Base-by-base conservation (phyloP, 2,888 invertebrate species). In the Athripsodes cinereus region DNA sequence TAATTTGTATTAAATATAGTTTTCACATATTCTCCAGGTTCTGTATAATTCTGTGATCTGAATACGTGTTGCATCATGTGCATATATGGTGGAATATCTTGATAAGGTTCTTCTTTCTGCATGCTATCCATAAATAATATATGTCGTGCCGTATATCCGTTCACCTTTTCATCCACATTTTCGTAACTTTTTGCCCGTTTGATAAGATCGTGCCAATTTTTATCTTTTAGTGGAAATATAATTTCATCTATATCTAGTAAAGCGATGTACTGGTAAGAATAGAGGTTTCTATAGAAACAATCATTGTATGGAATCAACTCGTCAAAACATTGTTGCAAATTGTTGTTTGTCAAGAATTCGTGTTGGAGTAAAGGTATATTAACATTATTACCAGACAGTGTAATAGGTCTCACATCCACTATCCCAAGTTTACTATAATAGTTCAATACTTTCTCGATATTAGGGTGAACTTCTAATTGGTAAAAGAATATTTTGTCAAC, bases 301-400 rank as follows among this genome's bases (percentile, higher is more conserved):
- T 96, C 96, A 73, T 96, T 96, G 79, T 96, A 96, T 13, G 96
- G 94, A 67, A 96, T 91, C 60, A 96, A 81, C 74, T 96, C 96
- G 76, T 95, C 93, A 72, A 95, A 92, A 11, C 96, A 81, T 74
- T 96, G 96, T 74, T 95, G 90, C 68, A 92, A 93, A 26, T 91
- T 87, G 73, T 93, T 94, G 71, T 91, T 90, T 58, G 88, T 89
- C 52, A 96, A 81, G 70, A 92, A 96, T 75, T 92, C 81, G 72
- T 92, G 92, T 70, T 92, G 91, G 67, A 93, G 86, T 0, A 88
- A 87, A 0, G 92, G 92, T 44, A 90, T 84, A 72, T 94, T 95
- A 0, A 95, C 94, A 69, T 92, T 91, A 0, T 90, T 90, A 11
- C 93, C 93, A 0, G 94, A 92, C 62, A 96, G 74, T 5, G 91